phyloP scores from a whole-genome alignment of 2,113 vertebrate species.

The Centropristis striata region DNA sequence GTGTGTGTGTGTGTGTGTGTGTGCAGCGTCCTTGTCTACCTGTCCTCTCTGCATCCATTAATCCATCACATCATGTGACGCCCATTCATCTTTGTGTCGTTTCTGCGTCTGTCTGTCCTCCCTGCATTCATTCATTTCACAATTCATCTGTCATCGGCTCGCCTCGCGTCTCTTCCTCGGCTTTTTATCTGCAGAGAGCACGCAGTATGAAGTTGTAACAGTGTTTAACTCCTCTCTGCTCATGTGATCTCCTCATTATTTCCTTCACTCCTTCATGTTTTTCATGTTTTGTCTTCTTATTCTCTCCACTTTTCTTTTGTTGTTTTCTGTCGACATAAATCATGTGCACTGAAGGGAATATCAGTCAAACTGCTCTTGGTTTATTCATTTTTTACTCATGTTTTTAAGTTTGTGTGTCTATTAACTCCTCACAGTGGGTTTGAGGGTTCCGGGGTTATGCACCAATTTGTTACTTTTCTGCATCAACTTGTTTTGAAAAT shows the following conservation, averaged over 20 bases:
- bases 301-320: too few species aligned
- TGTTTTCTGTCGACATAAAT: neutral
- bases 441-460: too few species aligned
- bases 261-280: neutral
- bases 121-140: slow-evolving; percentile 41
- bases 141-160: slow-evolving; percentile 45
- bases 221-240: neutral
- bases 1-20: neutral
- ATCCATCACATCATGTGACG: slow-evolving; percentile 58
- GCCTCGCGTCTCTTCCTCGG: neutral
- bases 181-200: neutral
- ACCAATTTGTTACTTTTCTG: too few species aligned
- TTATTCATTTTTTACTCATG: too few species aligned
- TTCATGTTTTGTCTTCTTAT: too few species aligned
- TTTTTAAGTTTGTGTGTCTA: too few species aligned
- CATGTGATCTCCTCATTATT: neutral
- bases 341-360: too few species aligned
- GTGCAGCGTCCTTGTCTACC: slow-evolving; percentile 57
- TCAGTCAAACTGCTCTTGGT: too few species aligned
- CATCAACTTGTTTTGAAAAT: too few species aligned
- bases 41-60: slow-evolving; percentile 52
- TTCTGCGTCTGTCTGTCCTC: slow-evolving; percentile 53
- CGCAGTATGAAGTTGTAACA: slow-evolving; percentile 1
- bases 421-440: too few species aligned
- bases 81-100: slow-evolving; percentile 55